A percentile compares a stretch with the other conserved stretches of the same genome.
Conservation (phyloP, 2,797 vertebrate genomes). For the Euthynnus affinis region DNA sequence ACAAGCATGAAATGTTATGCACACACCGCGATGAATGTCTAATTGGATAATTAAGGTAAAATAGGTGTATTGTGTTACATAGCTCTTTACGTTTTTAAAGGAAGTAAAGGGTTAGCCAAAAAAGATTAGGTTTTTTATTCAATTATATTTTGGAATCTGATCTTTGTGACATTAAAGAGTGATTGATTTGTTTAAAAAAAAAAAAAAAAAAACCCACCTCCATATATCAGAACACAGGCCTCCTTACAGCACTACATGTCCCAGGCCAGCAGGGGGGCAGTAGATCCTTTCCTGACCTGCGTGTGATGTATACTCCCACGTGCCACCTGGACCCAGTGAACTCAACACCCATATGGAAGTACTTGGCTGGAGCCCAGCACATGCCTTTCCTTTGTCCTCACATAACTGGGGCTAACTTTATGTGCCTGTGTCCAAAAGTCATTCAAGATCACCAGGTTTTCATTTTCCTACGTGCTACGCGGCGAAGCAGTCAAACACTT, state of each 20-base stretch:
- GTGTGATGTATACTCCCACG: constrained; percentile 67
- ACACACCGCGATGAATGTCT: background rate
- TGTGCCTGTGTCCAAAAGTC: constrained; percentile 62
- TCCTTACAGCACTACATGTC: constrained; percentile 15
- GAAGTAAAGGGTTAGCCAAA: background rate
- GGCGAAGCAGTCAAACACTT: constrained; percentile 29
- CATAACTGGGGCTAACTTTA: constrained; percentile 79
- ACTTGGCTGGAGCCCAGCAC: constrained; percentile 80
- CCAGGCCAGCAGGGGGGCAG: constrained; percentile 74
- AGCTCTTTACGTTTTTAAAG: background rate
- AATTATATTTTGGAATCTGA: background rate
- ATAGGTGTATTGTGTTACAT: background rate
- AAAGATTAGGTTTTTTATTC: background rate
- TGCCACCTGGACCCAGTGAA: constrained; percentile 84
- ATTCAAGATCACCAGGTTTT: constrained; percentile 55
- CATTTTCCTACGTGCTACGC: constrained; percentile 23
- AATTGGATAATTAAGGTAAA: background rate
- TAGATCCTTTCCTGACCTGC: constrained; percentile 33
- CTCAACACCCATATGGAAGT: constrained; percentile 84
- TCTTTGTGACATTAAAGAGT: background rate
- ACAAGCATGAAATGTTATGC: background rate
- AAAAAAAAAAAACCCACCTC: background rate
- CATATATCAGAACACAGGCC: background rate
- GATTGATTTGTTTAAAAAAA: background rate
- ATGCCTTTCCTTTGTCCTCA: constrained; percentile 86